phyloP scores from a whole-genome alignment of 37 sponge, comb jelly and placozoan genomes.

The Axinella damicornis region DNA sequence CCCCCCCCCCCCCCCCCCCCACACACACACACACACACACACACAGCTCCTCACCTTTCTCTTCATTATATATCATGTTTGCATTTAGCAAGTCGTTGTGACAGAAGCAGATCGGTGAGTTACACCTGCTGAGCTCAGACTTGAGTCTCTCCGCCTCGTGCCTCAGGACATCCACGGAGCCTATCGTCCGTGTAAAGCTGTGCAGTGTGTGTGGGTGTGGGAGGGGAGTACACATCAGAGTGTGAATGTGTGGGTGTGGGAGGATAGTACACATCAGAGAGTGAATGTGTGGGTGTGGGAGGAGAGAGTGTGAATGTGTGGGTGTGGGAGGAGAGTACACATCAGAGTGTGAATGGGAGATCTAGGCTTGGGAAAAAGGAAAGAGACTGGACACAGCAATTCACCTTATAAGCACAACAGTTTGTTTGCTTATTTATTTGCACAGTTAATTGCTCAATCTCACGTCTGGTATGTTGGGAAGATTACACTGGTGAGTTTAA shows the following conservation, averaged over 20 bases:
- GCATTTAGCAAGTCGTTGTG: constrained; percentile 88
- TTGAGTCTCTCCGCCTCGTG: constrained; percentile 28
- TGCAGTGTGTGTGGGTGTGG: neutral
- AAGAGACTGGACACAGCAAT: too few species aligned
- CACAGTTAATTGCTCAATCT: too few species aligned
- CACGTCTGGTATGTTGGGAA: too few species aligned
- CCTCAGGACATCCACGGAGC: constrained; percentile 19
- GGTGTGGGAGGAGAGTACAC: too few species aligned
- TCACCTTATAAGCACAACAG: too few species aligned
- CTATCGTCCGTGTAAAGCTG: neutral
- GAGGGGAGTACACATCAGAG: neutral
- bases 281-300: neutral
- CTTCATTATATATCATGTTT: constrained; percentile 76
- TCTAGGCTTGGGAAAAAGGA: too few species aligned
- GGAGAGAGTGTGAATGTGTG: neutral
- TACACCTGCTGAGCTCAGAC: constrained; percentile 2
- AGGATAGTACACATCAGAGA: neutral
- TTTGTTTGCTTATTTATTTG: too few species aligned
- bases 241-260: neutral
- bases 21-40: constrained; percentile 53
- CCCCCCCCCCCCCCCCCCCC: constrained; percentile 28
- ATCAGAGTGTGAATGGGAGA: too few species aligned
- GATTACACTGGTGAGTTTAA: too few species aligned
- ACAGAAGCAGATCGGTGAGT: constrained; percentile 79
- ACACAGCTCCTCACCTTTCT: constrained; percentile 37